Percentiles rank a stretch among this genome's conserved stretches.
Evolutionary conservation across 2,113 vertebrate species (phyloP).

Genomic region (Bubalus kerabau): DNA sequence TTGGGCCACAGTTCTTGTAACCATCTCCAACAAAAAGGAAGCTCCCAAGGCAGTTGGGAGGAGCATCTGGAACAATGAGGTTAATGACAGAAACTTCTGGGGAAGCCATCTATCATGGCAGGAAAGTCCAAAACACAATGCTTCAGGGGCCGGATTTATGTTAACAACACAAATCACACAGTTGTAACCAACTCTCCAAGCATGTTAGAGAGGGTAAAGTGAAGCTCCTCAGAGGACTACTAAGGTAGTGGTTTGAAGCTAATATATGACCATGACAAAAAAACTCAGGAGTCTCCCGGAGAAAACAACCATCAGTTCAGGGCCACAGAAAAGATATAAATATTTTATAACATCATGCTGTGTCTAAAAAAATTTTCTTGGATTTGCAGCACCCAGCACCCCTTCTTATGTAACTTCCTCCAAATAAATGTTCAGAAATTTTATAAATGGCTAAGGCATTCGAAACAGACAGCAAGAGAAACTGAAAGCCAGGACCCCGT

Average conservation of each 20-base stretch:
- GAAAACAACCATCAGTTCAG: constrained; percentile 30
- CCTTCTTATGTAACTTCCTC: constrained; percentile 33
- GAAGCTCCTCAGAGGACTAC: constrained; percentile 23
- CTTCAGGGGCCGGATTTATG: constrained; percentile 23
- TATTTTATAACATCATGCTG: constrained; percentile 29
- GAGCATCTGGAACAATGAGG: constrained; percentile 27
- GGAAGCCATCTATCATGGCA: constrained; percentile 7
- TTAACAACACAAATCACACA: constrained; percentile 44
- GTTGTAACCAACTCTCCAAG: constrained; percentile 28
- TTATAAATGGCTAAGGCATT: constrained; percentile 9
- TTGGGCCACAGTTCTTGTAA: background rate
- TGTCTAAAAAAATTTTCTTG: constrained; percentile 5
- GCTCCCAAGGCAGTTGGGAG: background rate
- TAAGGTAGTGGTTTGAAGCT: constrained; percentile 45
- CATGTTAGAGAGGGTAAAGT: constrained; percentile 3
- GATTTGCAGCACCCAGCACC: background rate
- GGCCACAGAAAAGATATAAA: constrained; percentile 40
- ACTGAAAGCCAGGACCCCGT: background rate
- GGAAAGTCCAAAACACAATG: constrained; percentile 2
- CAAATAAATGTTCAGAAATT: constrained; percentile 1
- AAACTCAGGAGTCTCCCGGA: constrained; percentile 19
- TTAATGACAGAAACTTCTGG: constrained; percentile 48
- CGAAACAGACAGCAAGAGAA: background rate
- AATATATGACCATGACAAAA: constrained; percentile 33
- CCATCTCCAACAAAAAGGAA: background rate